These are phyloP conservation scores for Cyrtodaria siliqua DNA, from an alignment of 2,888 invertebrate species.

Conservation along the genomic window DNA sequence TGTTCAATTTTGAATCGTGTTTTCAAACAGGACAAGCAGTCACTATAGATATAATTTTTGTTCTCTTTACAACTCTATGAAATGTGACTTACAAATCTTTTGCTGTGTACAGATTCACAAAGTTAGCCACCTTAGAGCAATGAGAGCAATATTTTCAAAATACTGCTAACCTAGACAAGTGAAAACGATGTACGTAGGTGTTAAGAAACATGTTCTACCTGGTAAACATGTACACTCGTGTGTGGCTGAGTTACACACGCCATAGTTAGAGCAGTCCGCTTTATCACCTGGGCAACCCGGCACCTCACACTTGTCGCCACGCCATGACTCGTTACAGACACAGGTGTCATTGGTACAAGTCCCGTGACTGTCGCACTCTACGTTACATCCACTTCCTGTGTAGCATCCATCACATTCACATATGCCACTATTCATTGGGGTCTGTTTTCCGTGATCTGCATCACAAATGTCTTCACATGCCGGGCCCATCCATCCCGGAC, in stretches of 20 bases:
- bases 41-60: no score
- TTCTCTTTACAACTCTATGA: no score
- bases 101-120: no score
- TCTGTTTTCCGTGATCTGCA: slow-evolving; percentile 64
- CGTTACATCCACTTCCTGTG: slow-evolving; percentile 69
- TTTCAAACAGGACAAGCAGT: no score
- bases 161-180: no score
- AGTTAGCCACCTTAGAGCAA: no score
- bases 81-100: no score
- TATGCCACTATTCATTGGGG: slow-evolving; percentile 66
- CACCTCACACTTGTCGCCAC: slow-evolving; percentile 72
- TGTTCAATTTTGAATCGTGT: no score
- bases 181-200: no score
- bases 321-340: slow-evolving; percentile 68
- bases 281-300: slow-evolving; percentile 70
- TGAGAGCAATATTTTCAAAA: no score
- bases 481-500: slow-evolving; percentile 70
- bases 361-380: slow-evolving; percentile 66
- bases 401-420: slow-evolving; percentile 71
- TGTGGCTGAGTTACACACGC: slow-evolving; percentile 66
- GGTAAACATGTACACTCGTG: slow-evolving; percentile 72
- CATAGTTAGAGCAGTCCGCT: slow-evolving; percentile 68
- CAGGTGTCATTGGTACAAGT: slow-evolving; percentile 57
- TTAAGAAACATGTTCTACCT: no score
- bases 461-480: slow-evolving; percentile 73